Base-by-base conservation (phyloP, 2,113 vertebrate genomes). In the Pteropus alecto region DNA sequence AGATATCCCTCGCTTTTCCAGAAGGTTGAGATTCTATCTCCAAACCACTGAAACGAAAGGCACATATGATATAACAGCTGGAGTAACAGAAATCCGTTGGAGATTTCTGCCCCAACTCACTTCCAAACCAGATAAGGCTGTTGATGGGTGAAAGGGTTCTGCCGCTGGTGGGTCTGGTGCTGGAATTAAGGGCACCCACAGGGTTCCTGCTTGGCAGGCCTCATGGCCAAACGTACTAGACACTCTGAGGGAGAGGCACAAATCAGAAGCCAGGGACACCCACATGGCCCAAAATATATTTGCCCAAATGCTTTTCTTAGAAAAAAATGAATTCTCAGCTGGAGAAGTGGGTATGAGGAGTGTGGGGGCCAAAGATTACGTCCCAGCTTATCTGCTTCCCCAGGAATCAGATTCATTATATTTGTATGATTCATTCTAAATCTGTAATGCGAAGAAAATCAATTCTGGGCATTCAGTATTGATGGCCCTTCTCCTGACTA, bases 301-400 rank as follows among this genome's bases (percentile, higher is more conserved):
- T 56, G 51, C 16, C 21, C 65, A 54, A 38, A 84, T 4, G 14
- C 12, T 54, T 84, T 82, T 73, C 65, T 90, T 71, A 56, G 71
- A 67, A 83, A 51, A 94, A 96, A 76, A 51, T 60, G 30, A 38
- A 65, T 46, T 67, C 51, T 63, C 33, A 63, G n/a, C 43, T 7
- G 7, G 28, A 48, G 30, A 12, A 87, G 21, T 38, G 7, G 0
- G n/a, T 4, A 9, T 0, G 18, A 26, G n/a, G 79, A 83, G 60
- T 10, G 54, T 38, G 0, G 68, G 30, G 30, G 13, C 38, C 19
- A 3, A 14, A 35, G 60, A n/a, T 35, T 38, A 22, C 12, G 51
- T 43, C 58, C 2, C 0, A 33, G 5, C 38, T 46, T 38, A 48
- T 46, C 74, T 35, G 33, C 85, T 90, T 73, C 46, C 16, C 38